Evolutionary conservation across 2,113 vertebrate species (phyloP).

Genomic region (Lepus americanus): DNA sequence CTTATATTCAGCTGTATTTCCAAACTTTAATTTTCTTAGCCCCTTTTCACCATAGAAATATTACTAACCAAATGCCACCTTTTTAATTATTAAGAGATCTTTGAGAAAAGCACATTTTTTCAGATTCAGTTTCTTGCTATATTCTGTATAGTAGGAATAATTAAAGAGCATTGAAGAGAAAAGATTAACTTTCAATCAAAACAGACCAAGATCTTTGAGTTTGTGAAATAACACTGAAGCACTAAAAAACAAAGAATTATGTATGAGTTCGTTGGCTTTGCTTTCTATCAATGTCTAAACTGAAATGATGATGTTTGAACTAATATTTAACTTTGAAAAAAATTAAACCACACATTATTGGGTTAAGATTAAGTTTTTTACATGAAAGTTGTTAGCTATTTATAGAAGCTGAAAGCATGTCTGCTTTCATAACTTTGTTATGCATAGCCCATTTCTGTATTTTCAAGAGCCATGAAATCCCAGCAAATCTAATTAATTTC

Average conservation of each 20-base stretch:
- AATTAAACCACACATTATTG: neutral
- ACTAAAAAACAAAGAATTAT: neutral
- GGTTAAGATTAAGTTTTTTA: neutral
- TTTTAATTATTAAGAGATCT: slow-evolving; percentile 51
- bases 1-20: slow-evolving; percentile 59
- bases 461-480: neutral
- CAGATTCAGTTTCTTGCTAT: slow-evolving; percentile 65
- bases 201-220: neutral
- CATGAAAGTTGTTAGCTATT: neutral
- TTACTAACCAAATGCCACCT: slow-evolving; percentile 37
- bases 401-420: neutral
- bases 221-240: slow-evolving; percentile 23
- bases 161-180: slow-evolving; percentile 61
- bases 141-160: slow-evolving; percentile 70
- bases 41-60: slow-evolving; percentile 54
- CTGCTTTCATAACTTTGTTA: neutral
- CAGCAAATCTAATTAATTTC: neutral
- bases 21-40: slow-evolving; percentile 73
- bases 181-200: slow-evolving; percentile 65
- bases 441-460: neutral
- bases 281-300: neutral
- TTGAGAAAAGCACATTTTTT: slow-evolving; percentile 66
- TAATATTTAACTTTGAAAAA: slow-evolving; percentile 6
- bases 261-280: slow-evolving; percentile 5
- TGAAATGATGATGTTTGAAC: neutral